Evolutionary conservation across 2,888 invertebrate species (phyloP).

Genomic region (Rhagonycha fulva): DNA sequence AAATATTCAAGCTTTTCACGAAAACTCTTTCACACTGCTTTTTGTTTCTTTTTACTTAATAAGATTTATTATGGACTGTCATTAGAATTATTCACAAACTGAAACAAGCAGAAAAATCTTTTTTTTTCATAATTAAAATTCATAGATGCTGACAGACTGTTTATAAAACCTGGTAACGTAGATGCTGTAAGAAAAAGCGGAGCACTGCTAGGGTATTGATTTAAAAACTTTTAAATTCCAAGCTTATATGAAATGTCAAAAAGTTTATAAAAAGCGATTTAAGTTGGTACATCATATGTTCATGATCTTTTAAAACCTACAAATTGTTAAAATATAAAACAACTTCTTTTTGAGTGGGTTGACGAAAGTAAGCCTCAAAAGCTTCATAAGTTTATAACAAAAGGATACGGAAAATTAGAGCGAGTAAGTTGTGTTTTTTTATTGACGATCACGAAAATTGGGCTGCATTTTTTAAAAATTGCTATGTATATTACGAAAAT

Average conservation of each 20-base stretch:
- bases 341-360: neutral
- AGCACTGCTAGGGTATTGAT: constrained; percentile 39
- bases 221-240: constrained; percentile 45
- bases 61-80: constrained; percentile 26
- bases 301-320: neutral
- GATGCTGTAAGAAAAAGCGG: constrained; percentile 29
- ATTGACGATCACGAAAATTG: neutral
- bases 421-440: neutral
- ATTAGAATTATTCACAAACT: constrained; percentile 25
- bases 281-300: neutral
- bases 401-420: neutral
- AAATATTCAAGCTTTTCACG: constrained; percentile 9
- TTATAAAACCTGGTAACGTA: constrained; percentile 40
- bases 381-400: neutral
- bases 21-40: constrained; percentile 11
- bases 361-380: neutral
- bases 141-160: constrained; percentile 40
- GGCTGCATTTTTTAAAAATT: neutral
- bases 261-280: constrained; percentile 40
- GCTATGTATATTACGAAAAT: no score
- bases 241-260: constrained; percentile 38
- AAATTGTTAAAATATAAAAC: neutral
- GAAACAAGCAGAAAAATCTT: constrained; percentile 31
- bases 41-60: constrained; percentile 10
- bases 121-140: constrained; percentile 42